Percentiles rank a stretch among this genome's conserved stretches.
phyloP scores from a whole-genome alignment of 2,113 vertebrate species.

The Crotalus horridus region DNA sequence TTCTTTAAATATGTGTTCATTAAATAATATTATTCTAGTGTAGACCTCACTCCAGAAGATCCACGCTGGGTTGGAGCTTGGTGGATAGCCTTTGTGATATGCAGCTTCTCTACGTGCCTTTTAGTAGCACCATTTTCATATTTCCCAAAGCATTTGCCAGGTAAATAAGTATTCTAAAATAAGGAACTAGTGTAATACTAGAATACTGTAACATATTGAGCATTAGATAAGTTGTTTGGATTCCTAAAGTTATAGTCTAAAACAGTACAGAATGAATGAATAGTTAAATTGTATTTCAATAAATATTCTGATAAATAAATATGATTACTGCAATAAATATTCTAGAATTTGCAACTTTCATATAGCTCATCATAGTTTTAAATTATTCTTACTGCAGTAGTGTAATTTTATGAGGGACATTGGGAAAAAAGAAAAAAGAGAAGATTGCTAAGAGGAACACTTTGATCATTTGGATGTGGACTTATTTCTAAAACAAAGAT shows the following conservation, averaged over 20 bases:
- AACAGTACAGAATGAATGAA: background rate
- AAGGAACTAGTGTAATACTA: background rate
- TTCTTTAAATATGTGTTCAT: background rate
- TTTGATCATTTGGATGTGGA: background rate
- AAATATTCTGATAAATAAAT: background rate
- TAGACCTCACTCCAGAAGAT: constrained; percentile 63
- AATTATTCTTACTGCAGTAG: background rate
- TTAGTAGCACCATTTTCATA: constrained; percentile 75
- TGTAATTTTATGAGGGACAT: background rate
- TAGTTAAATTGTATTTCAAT: background rate
- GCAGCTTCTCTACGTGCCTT: constrained; percentile 66
- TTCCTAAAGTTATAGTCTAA: background rate
- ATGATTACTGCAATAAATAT: background rate
- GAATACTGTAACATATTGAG: background rate
- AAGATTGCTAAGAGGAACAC: background rate
- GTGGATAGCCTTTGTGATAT: constrained; percentile 79
- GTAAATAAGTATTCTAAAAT: constrained; percentile 51
- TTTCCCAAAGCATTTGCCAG: constrained; percentile 79
- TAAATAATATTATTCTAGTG: constrained; percentile 39
- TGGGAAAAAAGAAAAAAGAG: background rate
- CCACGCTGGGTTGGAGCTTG: constrained; percentile 80
- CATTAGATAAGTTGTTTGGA: background rate
- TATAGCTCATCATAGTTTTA: background rate
- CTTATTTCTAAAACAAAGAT: background rate
- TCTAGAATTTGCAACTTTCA: background rate